Evolutionary conservation across 1,140 invertebrate species (phyloP), one percentile per base, ranked within the genome.

Genomic region (Chlorops oryzae): DNA sequence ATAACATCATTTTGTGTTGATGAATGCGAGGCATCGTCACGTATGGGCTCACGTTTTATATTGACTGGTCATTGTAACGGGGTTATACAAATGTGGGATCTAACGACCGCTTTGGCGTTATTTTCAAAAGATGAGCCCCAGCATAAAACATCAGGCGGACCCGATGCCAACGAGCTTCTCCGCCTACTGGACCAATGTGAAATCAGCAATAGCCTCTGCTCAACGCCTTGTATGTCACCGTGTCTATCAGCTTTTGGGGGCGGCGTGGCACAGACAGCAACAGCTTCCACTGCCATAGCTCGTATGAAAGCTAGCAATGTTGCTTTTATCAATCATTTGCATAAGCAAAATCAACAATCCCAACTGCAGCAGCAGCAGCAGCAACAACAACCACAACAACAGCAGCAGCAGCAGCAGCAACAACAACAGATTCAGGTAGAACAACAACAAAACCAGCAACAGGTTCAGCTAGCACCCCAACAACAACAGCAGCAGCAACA

Each of bases 21-120:
- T 65, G 94, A 98, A 73, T 98, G 93, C 73, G 95, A 98, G 76
- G 93, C 92, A 1, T 92, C 90, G 1, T 87, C 83, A 65, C 78
- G 92, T 27, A 92, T 94, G 86, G 91, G 90, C 3, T 91, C 92
- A 12, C 70, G 94, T 51, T 92, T 96, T 63, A 86, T 99, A 59
- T 88, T 98, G 57, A 96, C 94, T 15, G 96, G 95, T 5, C 95
- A 98, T 71, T 84, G 85, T 15, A 96, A 92, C 69, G 95, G 96
- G 40, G 87, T 88, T 43, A 88, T 97, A 59, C 94, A 97, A 78
- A 94, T 98, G 88, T 98, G 94, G 94, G 95, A 99, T 76, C 77
- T 99, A 25, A 96, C 92, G 3, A 97, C 92, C 9, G 94, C 93
- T 39, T 75, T 98, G 17, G 92, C 97, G 73, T 80, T 88, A 47